Percentiles rank a stretch among this genome's conserved stretches.
Conservation (phyloP, 1,140 invertebrate genomes). For the Galendromus occidentalis region DNA sequence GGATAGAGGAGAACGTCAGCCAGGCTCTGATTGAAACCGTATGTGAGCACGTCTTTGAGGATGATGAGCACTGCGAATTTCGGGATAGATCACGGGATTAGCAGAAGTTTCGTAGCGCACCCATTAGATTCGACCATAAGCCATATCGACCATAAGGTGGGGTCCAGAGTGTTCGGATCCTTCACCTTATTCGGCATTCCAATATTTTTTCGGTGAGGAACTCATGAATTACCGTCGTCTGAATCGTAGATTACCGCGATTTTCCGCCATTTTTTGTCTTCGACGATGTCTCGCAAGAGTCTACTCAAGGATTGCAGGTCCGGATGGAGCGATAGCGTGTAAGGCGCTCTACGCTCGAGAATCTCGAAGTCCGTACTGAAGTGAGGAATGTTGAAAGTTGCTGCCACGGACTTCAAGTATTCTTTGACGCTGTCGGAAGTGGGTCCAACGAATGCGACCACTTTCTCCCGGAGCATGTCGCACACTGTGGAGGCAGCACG, state of each 20-base stretch:
- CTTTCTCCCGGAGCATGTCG: not conserved
- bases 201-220: not conserved
- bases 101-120: not conserved
- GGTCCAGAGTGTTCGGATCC: too few species aligned
- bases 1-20: not conserved
- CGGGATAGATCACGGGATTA: not conserved
- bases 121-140: not conserved
- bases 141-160: not conserved
- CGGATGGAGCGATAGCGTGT: not conserved
- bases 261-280: not conserved
- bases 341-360: not conserved
- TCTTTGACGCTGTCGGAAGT: not conserved
- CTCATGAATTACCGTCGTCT: slow-evolving; percentile 1
- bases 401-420: not conserved
- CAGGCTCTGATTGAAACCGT: not conserved
- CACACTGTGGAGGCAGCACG: not conserved
- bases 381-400: not conserved
- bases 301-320: not conserved
- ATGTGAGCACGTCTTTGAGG: not conserved
- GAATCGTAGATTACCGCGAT: slow-evolving; percentile 2
- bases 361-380: not conserved
- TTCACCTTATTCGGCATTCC: too few species aligned
- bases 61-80: not conserved
- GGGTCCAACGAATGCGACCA: not conserved
- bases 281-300: not conserved